Conservation (phyloP, 2,113 vertebrate genomes). For the Tiliqua scincoides region DNA sequence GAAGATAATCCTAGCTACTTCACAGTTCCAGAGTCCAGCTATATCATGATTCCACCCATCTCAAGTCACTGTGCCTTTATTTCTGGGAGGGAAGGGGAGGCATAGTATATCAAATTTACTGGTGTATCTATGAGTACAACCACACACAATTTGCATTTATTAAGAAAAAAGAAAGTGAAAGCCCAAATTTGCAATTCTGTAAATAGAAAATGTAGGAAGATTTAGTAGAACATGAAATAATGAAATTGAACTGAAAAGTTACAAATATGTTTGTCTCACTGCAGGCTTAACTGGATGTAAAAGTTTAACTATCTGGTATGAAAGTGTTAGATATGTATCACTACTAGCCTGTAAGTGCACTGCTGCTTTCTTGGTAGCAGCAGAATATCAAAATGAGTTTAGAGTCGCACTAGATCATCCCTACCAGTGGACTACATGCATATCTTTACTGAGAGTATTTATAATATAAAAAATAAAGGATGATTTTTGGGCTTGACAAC, state of each 20-base stretch:
- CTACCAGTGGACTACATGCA: not conserved
- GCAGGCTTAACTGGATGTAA: not conserved
- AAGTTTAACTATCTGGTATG: not conserved
- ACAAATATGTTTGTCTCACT: not conserved
- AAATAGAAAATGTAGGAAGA: not conserved
- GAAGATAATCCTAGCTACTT: not conserved
- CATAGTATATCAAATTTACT: not conserved
- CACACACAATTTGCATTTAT: not conserved
- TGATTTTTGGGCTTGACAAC: not conserved
- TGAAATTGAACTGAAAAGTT: not conserved
- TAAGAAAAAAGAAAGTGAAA: not conserved
- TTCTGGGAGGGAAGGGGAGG: not conserved
- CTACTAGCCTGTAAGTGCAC: not conserved
- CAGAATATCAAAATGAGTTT: not conserved
- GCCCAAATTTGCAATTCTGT: not conserved
- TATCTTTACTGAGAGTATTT: too few relatives aligned
- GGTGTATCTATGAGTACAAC: not conserved
- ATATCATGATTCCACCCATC: not conserved
- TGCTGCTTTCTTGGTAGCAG: not conserved
- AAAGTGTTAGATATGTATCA: not conserved
- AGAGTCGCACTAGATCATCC: not conserved
- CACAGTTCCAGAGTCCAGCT: not conserved
- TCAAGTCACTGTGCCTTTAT: not conserved
- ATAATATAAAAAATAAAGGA: too few relatives aligned
- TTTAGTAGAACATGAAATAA: not conserved